Conservation (phyloP, 2,888 invertebrate genomes). For the Lysandra coridon region DNA sequence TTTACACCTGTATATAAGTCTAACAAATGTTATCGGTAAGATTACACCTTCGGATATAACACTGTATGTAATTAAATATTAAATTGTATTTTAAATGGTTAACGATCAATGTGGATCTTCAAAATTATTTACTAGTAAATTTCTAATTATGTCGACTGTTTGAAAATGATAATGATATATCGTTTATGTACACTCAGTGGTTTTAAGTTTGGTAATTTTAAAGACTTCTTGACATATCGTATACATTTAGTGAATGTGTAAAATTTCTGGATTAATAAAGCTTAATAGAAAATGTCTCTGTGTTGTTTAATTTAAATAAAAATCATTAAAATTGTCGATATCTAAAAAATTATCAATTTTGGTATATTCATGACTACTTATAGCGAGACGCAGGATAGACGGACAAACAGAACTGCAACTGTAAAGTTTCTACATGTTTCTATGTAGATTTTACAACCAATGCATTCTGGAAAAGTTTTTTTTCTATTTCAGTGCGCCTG, state of each 20-base stretch:
- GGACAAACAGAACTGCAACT: neutral
- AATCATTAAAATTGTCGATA: neutral
- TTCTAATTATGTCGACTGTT: neutral
- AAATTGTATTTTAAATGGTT: neutral
- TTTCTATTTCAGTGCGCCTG: neutral
- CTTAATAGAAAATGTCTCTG: slow-evolving; percentile 60
- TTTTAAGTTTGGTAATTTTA: slow-evolving; percentile 61
- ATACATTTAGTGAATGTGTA: slow-evolving; percentile 67
- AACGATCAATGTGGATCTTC: neutral
- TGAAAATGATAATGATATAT: neutral
- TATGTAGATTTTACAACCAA: too few relatives aligned
- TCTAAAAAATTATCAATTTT: too few relatives aligned
- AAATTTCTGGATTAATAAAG: slow-evolving; percentile 71
- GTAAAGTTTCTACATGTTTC: too few relatives aligned
- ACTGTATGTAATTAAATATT: neutral
- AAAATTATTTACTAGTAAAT: slow-evolving; percentile 14
- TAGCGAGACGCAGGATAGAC: too few relatives aligned
- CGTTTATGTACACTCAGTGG: slow-evolving; percentile 37
- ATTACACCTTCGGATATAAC: slow-evolving; percentile 41
- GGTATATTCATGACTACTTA: neutral
- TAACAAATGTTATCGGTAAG: slow-evolving; percentile 45
- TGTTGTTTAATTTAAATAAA: neutral
- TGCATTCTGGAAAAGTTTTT: neutral
- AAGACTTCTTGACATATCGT: slow-evolving; percentile 78
- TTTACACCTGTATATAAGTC: slow-evolving; percentile 42